Conservation (phyloP, 2,797 vertebrate species). For the Cyclopterus lumpus region DNA sequence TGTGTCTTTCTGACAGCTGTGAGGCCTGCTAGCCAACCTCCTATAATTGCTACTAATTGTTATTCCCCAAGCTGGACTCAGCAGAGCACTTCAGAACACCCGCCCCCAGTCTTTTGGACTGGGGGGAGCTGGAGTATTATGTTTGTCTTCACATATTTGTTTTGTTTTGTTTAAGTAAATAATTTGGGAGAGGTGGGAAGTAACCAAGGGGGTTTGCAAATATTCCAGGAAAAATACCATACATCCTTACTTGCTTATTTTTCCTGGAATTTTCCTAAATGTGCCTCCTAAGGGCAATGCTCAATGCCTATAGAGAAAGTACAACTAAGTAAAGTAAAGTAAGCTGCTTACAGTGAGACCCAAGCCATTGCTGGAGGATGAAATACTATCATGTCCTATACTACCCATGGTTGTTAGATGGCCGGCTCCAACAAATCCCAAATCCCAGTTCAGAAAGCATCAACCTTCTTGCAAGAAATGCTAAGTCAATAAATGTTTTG, state of each 20-base stretch:
- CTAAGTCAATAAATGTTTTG: neutral
- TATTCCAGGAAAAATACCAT: neutral
- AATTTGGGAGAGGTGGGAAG: slow-evolving; percentile 3
- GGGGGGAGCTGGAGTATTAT: slow-evolving; percentile 9
- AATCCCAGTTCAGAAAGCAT: neutral
- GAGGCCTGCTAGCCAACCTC: slow-evolving; percentile 67
- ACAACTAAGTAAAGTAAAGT: no score
- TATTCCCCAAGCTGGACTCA: slow-evolving; percentile 73
- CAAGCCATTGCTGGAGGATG: neutral
- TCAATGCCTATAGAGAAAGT: neutral
- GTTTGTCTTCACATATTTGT: slow-evolving; percentile 18
- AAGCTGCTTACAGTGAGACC: neutral
- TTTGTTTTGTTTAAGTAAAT: slow-evolving; percentile 29
- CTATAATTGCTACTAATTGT: slow-evolving; percentile 80
- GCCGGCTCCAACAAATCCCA: neutral
- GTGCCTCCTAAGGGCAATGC: neutral
- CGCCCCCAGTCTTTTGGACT: slow-evolving; percentile 53
- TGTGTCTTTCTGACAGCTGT: slow-evolving; percentile 76
- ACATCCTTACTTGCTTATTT: no score
- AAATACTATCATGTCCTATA: neutral
- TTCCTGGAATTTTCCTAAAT: neutral
- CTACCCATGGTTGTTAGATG: neutral
- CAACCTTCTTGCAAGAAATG: neutral
- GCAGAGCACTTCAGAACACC: slow-evolving; percentile 50
- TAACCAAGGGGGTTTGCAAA: neutral